These are phyloP conservation scores for Lithobius niger DNA, from an alignment of 1,140 invertebrate genomes.

Conservation along the genomic window DNA sequence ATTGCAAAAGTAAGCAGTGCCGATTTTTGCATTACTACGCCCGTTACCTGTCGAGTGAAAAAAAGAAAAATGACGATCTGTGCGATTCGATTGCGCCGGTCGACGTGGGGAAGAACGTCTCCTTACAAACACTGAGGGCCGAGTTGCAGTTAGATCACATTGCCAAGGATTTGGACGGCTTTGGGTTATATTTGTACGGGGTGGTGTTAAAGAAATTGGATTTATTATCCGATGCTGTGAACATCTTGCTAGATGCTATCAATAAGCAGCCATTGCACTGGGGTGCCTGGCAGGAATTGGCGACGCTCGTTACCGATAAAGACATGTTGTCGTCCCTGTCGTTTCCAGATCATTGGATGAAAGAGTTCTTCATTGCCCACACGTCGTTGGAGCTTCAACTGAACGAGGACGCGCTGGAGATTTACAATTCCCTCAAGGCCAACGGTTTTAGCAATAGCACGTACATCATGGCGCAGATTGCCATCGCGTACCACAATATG, in stretches of 20 bases:
- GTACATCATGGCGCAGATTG: conserved; percentile 84
- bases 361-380: conserved; percentile 80
- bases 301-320: conserved; percentile 65
- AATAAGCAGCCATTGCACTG: conserved; percentile 68
- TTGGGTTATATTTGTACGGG: conserved; percentile 78
- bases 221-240: conserved; percentile 52
- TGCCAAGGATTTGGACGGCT: conserved; percentile 57
- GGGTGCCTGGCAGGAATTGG: conserved; percentile 88
- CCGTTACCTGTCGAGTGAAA: conserved; percentile 74
- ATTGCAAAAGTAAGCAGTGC: conserved; percentile 47
- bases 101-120: conserved; percentile 26
- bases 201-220: conserved; percentile 80
- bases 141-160: conserved; percentile 30
- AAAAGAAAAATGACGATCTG: conserved; percentile 70
- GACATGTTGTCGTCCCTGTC: conserved; percentile 48
- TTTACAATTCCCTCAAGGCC: conserved; percentile 59
- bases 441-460: conserved; percentile 73
- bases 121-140: conserved; percentile 26
- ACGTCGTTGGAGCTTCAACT: conserved; percentile 80
- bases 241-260: conserved; percentile 63
- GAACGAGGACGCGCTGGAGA: conserved; percentile 72
- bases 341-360: conserved; percentile 87
- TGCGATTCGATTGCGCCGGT: conserved; percentile 47
- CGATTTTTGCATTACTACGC: conserved; percentile 73
- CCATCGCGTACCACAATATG: conserved; percentile 81